Conservation (phyloP, 2,797 vertebrate genomes). For the Pithecia hirsuta region DNA sequence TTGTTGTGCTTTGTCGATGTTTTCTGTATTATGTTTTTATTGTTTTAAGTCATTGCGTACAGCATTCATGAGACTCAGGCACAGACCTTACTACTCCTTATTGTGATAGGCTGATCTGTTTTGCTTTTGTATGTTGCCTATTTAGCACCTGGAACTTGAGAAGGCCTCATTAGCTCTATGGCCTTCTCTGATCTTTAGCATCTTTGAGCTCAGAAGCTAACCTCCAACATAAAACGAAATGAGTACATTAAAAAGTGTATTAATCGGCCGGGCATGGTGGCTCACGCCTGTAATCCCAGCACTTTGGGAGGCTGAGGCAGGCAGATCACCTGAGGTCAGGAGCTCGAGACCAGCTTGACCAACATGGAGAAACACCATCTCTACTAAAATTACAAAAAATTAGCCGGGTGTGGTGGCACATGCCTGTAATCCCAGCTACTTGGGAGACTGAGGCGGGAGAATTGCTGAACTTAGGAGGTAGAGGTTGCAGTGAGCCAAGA, state of each 20-base stretch:
- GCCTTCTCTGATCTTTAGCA: not conserved
- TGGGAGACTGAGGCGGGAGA: no score
- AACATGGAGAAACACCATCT: no score
- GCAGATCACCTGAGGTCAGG: no score
- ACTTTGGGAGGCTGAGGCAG: no score
- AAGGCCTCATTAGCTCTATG: not conserved
- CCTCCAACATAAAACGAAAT: not conserved
- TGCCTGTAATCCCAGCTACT: no score
- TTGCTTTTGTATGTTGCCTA: not conserved
- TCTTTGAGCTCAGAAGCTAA: not conserved
- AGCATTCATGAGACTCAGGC: not conserved
- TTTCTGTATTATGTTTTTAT: not conserved
- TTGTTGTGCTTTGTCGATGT: not conserved
- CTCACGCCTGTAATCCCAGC: no score
- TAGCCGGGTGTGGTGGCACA: no score
- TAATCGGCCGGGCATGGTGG: no score
- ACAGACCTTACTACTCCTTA: not conserved
- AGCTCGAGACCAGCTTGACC: no score
- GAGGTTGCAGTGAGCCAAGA: no score
- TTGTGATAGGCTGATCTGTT: not conserved
- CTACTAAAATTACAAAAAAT: no score
- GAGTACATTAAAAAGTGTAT: not conserved
- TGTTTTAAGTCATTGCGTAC: not conserved
- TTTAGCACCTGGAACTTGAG: not conserved
- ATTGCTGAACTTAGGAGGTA: no score